Base-by-base conservation (phyloP, 2,113 vertebrate genomes). In the Prietella phreatophila region DNA sequence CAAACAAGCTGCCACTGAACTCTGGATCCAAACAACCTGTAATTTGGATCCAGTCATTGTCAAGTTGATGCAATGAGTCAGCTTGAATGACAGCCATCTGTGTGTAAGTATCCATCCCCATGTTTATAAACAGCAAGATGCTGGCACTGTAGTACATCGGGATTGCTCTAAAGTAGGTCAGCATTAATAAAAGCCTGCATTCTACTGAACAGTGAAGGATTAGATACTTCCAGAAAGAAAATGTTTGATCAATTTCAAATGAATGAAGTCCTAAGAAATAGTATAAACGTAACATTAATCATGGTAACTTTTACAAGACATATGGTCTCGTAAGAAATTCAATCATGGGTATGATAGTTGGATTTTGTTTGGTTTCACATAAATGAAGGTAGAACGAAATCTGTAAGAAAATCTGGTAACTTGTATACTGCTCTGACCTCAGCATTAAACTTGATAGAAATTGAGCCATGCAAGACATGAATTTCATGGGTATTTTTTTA, bases 151-250 rank as follows among this genome's bases (percentile, higher is more conserved):
- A 4, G 50, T 81, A 65, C 58, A 78, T 56, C 30, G 86, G 61
- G 84, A 83, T 60, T 87, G 79, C 55, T 39, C 69, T 86, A 67
- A 91, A 86, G 86, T 85, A 88, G 89, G 83, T 86, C 88, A 89
- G 50, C 85, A 88, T 83, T 90, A 89, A 89, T 80, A 69, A 86
- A 80, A 53, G 55, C 60, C 33, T 86, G 47, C 75, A 88, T 80
- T 89, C 63, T 83, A 80, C 85, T 61, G 69, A 75, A 79, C 6
- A 42, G 36, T 9, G 39, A 25, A 42, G 83, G 53, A 87, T 86
- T 89, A 76, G 83, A 90, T 85, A 90, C 87, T 71, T 36, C 13
- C 53, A 80, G 33, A 22, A 85, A 76, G 42, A 27, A 50, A 71
- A 22, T 33, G 2, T 71, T 36, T 1, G 8, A 39, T 50, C 9